phyloP scores from a whole-genome alignment of 1,140 invertebrate genomes.

The Drosophila pectinifera region DNA sequence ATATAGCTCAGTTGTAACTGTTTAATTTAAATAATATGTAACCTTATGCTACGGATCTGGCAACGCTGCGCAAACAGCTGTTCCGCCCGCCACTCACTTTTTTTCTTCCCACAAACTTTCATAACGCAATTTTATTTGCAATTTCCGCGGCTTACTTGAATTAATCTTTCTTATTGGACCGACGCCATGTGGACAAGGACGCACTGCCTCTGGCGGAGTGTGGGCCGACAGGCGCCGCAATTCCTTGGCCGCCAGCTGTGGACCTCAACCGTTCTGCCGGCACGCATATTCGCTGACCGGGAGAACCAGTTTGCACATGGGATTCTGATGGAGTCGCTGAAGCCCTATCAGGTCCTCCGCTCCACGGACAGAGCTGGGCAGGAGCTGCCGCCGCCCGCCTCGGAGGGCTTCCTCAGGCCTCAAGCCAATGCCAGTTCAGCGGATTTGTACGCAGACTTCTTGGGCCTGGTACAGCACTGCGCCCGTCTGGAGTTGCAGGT shows the following conservation, averaged over 20 bases:
- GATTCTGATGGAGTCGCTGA: constrained; percentile 70
- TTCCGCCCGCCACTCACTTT: background rate
- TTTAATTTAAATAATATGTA: no score
- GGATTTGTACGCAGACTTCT: constrained; percentile 82
- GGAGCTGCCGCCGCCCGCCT: background rate
- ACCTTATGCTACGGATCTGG: background rate
- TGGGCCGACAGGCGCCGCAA: background rate
- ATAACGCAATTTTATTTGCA: constrained; percentile 9
- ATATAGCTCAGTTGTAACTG: no score
- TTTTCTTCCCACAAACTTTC: constrained; percentile 18
- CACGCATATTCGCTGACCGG: constrained; percentile 54
- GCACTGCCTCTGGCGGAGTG: constrained; percentile 23
- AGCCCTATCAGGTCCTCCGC: constrained; percentile 68
- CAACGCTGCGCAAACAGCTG: constrained; percentile 9
- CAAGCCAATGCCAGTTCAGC: background rate
- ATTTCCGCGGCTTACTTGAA: background rate
- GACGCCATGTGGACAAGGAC: constrained; percentile 32
- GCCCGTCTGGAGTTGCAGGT: constrained; percentile 55
- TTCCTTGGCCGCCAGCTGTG: constrained; percentile 26
- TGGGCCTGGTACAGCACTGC: constrained; percentile 79
- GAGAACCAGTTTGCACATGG: constrained; percentile 82
- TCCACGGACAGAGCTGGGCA: background rate
- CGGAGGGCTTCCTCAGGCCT: constrained; percentile 20
- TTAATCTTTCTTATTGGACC: background rate
- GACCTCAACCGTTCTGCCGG: constrained; percentile 12